Base-by-base conservation (phyloP, 2,113 vertebrate species). In the Arothron firmamentum region DNA sequence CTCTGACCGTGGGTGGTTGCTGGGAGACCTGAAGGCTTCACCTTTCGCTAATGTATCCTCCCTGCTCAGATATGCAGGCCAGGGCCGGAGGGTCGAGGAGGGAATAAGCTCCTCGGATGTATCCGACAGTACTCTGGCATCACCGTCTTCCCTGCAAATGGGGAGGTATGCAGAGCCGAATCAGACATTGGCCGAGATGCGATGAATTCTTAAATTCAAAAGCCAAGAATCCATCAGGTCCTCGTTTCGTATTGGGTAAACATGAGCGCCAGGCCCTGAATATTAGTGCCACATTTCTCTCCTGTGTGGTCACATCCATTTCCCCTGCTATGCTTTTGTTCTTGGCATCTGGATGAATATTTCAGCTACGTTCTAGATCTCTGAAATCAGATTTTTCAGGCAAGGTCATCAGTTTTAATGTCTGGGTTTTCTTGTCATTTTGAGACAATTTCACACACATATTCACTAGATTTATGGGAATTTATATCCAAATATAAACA, bases 151-250 rank as follows among this genome's bases (percentile, higher is more conserved):
- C 72, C 68, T 59, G 67, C 51, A 49, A 68, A 67, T 43, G 66
- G 15, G 70, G 65, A 50, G 61, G 43, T 70, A 61, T 69, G 72
- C 80, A 67, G 65, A 59, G 56, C 18, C 73, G 74, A 79, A 78
- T 75, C 20, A 62, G 64, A 82, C 58, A 49, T 64, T 67, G 71
- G 69, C 74, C 64, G 42, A 67, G 60, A 78, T 50, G 68, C 65
- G 69, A 46, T 50, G 63, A 75, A 70, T 77, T 78, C 72, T 71
- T 31, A 67, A 56, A 86, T 61, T 59, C 59, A 58, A 67, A 51
- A 65, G 79, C 73, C 71, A 69, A 79, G 69, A 72, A 59, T 52
- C 18, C 72, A 81, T 69, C 81, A 51, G 42, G 71, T 76, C 65
- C 72, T 78, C 66, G 60, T 76, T 79, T 70, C 46, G 56, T 78